Evolutionary conservation across 2,888 invertebrate species (phyloP).

Genomic region (Vesta saturnalis): DNA sequence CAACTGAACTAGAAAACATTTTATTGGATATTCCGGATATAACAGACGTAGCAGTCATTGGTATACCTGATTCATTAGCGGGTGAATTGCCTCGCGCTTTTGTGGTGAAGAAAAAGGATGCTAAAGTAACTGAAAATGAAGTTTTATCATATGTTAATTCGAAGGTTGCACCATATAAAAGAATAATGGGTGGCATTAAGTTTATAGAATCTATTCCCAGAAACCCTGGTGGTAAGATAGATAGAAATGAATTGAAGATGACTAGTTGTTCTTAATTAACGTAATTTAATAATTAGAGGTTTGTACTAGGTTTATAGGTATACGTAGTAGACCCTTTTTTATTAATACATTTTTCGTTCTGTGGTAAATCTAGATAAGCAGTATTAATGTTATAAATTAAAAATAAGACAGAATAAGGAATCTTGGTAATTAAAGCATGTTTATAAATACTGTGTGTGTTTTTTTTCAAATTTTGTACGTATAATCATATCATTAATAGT

Average conservation of each 20-base stretch:
- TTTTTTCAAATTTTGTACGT: too few relatives aligned
- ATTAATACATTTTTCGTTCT: too few relatives aligned
- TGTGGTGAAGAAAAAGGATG: constrained; percentile 70
- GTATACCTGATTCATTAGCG: constrained; percentile 73
- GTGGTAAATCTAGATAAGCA: too few relatives aligned
- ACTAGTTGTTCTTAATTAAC: neutral
- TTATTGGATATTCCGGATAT: constrained; percentile 77
- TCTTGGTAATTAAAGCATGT: too few relatives aligned
- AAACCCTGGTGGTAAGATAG: constrained; percentile 79
- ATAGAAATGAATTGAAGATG: constrained; percentile 73
- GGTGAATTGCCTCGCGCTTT: constrained; percentile 83
- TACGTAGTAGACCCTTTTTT: too few relatives aligned
- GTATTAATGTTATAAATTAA: too few relatives aligned
- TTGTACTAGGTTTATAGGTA: too few relatives aligned
- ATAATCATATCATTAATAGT: too few relatives aligned
- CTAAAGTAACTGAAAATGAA: constrained; percentile 67
- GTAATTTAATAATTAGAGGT: neutral
- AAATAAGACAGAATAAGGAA: too few relatives aligned
- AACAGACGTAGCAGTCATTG: constrained; percentile 82
- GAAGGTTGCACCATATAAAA: constrained; percentile 79
- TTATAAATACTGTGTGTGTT: too few relatives aligned
- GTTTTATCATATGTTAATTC: constrained; percentile 68
- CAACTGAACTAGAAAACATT: constrained; percentile 84
- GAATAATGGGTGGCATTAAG: constrained; percentile 74
- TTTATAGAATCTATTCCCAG: constrained; percentile 78